phyloP scores from a whole-genome alignment of 2,888 invertebrate genomes.

The Lottia gigantea region DNA sequence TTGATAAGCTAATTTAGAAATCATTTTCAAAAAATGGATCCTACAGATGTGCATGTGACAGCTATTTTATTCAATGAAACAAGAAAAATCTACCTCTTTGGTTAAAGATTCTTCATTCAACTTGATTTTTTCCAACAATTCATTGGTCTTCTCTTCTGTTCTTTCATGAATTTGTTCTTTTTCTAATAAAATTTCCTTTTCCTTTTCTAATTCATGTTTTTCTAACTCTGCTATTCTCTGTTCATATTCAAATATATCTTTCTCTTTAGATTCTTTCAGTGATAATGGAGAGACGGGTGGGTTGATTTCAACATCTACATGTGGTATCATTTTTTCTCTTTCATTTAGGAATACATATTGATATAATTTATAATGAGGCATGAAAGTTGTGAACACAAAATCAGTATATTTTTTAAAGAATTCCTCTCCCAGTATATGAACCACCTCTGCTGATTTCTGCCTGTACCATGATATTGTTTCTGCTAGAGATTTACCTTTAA shows the following conservation, averaged over 20 bases:
- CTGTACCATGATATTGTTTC: conserved; percentile 50
- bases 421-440: conserved; percentile 41
- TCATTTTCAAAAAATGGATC: too few relatives aligned
- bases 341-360: conserved; percentile 53
- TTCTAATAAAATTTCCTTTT: conserved; percentile 31
- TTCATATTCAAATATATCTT: conserved; percentile 57
- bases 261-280: conserved; percentile 43
- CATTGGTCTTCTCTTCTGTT: conserved; percentile 26
- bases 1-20: too few relatives aligned
- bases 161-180: conserved; percentile 34
- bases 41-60: too few relatives aligned
- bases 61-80: not conserved
- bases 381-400: conserved; percentile 55
- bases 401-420: conserved; percentile 55
- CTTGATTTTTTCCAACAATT: conserved; percentile 28
- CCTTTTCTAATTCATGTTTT: conserved; percentile 37
- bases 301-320: conserved; percentile 36
- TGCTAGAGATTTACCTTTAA: conserved; percentile 38
- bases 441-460: conserved; percentile 31
- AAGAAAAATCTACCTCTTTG: conserved; percentile 43
- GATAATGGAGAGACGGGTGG: conserved; percentile 44
- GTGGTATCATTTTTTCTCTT: conserved; percentile 34
- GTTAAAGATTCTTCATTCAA: conserved; percentile 34
- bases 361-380: conserved; percentile 59
- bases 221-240: conserved; percentile 46